phyloP scores from a whole-genome alignment of 2,113 vertebrate genomes.

The Variabilichromis moorii region DNA sequence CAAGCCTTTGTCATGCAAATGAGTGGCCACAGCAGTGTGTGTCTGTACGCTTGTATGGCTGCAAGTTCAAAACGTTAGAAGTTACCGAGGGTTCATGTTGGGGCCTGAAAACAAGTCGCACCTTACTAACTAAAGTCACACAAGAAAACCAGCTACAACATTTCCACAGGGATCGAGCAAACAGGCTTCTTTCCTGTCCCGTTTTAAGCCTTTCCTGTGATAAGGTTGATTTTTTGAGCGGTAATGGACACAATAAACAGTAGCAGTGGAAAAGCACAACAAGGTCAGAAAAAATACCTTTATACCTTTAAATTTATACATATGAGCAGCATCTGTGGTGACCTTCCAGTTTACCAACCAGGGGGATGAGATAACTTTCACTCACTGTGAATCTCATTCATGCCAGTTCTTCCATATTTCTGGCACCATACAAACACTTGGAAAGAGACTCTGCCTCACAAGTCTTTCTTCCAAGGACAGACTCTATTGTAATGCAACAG shows the following conservation, averaged over 20 bases:
- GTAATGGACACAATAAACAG: background rate
- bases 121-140: background rate
- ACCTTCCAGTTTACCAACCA: slow-evolving; percentile 14
- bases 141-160: background rate
- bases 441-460: slow-evolving; percentile 1
- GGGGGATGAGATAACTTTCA: slow-evolving; percentile 45
- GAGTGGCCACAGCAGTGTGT: slow-evolving; percentile 34
- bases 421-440: background rate
- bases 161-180: background rate
- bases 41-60: slow-evolving; percentile 22
- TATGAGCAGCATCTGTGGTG: background rate
- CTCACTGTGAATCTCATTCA: slow-evolving; percentile 27
- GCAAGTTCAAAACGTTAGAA: slow-evolving; percentile 10
- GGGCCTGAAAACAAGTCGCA: slow-evolving; percentile 6
- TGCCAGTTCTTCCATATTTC: slow-evolving; percentile 9
- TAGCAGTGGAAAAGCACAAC: background rate
- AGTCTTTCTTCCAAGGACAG: slow-evolving; percentile 41
- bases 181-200: background rate
- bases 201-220: background rate
- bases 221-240: background rate
- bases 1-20: slow-evolving; percentile 75
- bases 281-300: background rate
- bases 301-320: background rate
- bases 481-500: slow-evolving; percentile 8
- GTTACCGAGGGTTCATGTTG: slow-evolving; percentile 25